These are phyloP conservation scores for Camponotus floridanus DNA, from an alignment of 1,140 invertebrate species.

Conservation along the genomic window DNA sequence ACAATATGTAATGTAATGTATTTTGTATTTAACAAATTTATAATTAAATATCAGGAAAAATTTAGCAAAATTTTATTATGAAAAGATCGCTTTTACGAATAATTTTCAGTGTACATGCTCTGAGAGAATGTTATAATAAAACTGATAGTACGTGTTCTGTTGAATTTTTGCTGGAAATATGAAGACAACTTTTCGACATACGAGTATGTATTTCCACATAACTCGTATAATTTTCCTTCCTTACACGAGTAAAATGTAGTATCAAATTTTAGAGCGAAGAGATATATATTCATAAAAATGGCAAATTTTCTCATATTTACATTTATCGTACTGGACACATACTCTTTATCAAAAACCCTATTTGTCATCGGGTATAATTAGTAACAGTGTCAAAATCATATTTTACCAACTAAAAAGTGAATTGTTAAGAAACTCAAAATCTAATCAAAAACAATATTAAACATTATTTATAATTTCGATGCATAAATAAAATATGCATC, in stretches of 20 bases:
- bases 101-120: background rate
- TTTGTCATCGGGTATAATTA: background rate
- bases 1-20: background rate
- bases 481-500: too few species aligned
- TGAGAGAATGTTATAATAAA: constrained; percentile 14
- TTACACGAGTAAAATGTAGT: background rate
- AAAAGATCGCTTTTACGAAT: constrained; percentile 20
- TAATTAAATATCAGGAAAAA: constrained; percentile 37
- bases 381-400: background rate
- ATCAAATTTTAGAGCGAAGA: background rate
- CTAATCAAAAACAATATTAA: background rate
- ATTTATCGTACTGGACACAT: background rate
- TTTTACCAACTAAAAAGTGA: background rate
- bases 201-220: constrained; percentile 1
- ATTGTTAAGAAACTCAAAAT: background rate
- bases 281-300: background rate
- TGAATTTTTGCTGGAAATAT: constrained; percentile 27
- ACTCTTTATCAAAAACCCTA: background rate
- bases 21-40: constrained; percentile 14
- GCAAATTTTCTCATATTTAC: background rate
- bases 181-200: background rate
- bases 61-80: background rate
- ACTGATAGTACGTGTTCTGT: constrained; percentile 3
- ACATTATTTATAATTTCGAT: too few species aligned
- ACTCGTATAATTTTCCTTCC: constrained; percentile 10